A percentile compares a stretch with the other conserved stretches of the same genome.
These are phyloP conservation scores for Mythimna vitellina DNA, from an alignment of 2,888 invertebrate species.

Conservation along the genomic window DNA sequence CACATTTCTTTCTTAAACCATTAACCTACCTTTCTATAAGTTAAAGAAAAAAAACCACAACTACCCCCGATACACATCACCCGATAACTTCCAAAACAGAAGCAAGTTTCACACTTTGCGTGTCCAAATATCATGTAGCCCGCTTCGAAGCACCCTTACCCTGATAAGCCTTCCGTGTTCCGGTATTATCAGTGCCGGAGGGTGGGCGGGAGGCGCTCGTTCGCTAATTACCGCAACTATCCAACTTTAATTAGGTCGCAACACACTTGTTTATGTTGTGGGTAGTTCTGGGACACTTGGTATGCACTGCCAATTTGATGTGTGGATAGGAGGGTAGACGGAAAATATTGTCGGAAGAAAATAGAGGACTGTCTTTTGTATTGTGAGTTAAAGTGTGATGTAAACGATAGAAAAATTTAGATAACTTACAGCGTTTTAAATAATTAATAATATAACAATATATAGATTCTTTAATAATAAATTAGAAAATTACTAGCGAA, in stretches of 20 bases:
- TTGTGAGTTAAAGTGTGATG: background rate
- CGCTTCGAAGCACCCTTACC: constrained; percentile 62
- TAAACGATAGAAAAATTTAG: too few relatives aligned
- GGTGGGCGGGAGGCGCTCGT: constrained; percentile 38
- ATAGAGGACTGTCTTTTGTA: background rate
- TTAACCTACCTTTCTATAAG: constrained; percentile 14
- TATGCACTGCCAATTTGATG: constrained; percentile 57
- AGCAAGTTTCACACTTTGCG: constrained; percentile 64
- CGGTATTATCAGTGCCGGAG: constrained; percentile 67
- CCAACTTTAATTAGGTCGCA: constrained; percentile 77
- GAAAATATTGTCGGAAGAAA: constrained; percentile 19
- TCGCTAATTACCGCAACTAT: constrained; percentile 75
- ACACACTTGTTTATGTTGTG: constrained; percentile 64
- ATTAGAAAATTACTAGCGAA: too few relatives aligned
- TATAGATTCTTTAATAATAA: too few relatives aligned
- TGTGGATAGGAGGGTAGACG: constrained; percentile 19
- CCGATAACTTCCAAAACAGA: constrained; percentile 58
- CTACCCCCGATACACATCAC: constrained; percentile 45
- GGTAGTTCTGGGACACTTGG: constrained; percentile 51
- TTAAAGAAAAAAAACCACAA: constrained; percentile 31
- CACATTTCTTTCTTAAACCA: constrained; percentile 11
- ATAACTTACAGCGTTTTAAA: too few relatives aligned
- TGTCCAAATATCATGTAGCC: constrained; percentile 66
- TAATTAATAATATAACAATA: too few relatives aligned
- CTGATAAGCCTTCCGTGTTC: constrained; percentile 72